Evolutionary conservation across 2,797 vertebrate genomes (phyloP), one percentile per base, ranked within the genome.

Genomic region (Coccyzus lansbergi): DNA sequence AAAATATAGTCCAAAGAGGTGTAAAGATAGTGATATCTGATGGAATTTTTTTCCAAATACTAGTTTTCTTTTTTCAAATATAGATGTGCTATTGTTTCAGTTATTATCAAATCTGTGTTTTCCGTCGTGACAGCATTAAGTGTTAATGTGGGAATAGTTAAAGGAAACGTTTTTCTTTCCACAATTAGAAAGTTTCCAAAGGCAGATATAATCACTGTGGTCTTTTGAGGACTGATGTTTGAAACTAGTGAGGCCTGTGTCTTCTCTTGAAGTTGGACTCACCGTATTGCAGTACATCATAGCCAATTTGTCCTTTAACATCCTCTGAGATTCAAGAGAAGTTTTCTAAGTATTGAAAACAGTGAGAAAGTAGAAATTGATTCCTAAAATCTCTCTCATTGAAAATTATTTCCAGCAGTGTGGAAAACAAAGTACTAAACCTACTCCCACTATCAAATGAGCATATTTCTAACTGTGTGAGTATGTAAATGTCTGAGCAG

Each of bases 1-100:
- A 79, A 88, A 93, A 83, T 49, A 86, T 58, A 84, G 36, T 83
- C 48, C 79, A 88, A 86, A 82, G 83, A 89, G 62, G 56, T 65
- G 28, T 52, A 93, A 96, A 94, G 52, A 88, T 31, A 91, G 36
- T 25, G 2, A 75, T 59, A 38, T 40, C 22, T 94, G 71, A 91
- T 65, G 42, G 87, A 68, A 6, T 59, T 22, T 69, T 87, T 94
- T 80, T 52, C n/a, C 33, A 82, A 94, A 93, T 55, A 12, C 48
- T 82, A 58, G 46, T 78, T 94, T 96, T 89, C 90, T 90, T 93
- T 51, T 93, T 92, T 97, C 49, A 83, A 85, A 48, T 75, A 83
- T 46, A 86, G 78, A 90, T 88, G 44, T 76, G 34, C 22, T 68
- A 28, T 56, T 83, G 14, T 79, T 65, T 70, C 58, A 87, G 40